phyloP scores from a whole-genome alignment of 1,140 invertebrate species.

The Heliothis subflexa region DNA sequence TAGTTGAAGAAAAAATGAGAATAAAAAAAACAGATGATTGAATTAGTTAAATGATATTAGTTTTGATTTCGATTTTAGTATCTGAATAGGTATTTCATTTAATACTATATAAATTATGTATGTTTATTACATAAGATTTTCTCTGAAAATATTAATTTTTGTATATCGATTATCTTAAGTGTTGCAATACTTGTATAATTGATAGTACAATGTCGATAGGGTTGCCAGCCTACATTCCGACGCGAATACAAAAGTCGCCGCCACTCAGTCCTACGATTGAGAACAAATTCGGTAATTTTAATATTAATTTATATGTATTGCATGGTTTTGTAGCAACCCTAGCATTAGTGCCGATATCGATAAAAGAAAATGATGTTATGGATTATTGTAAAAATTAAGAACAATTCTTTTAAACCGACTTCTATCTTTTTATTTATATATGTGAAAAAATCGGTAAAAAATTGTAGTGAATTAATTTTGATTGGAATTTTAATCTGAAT shows the following conservation, averaged over 20 bases:
- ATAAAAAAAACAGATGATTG: no score
- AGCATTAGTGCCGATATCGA: constrained; percentile 9
- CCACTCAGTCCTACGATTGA: constrained; percentile 75
- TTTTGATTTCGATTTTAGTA: background rate
- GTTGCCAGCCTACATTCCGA: constrained; percentile 77
- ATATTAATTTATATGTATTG: background rate
- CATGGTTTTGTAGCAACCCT: constrained; percentile 15
- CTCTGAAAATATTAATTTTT: background rate
- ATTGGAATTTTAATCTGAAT: no score
- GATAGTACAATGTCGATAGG: constrained; percentile 57
- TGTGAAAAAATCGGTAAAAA: no score
- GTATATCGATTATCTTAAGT: background rate
- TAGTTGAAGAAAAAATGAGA: no score
- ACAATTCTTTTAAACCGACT: no score
- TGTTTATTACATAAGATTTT: background rate
- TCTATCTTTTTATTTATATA: no score
- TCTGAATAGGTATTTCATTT: no score
- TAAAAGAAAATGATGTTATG: no score
- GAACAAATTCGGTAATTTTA: constrained; percentile 77
- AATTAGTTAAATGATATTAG: background rate
- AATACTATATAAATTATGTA: no score
- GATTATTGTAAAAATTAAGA: no score
- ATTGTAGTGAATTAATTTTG: no score
- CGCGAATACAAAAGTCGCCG: constrained; percentile 79
- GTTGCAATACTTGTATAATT: background rate